phyloP scores from a whole-genome alignment of 2,113 vertebrate genomes.

The Lepisosteus oculatus region DNA sequence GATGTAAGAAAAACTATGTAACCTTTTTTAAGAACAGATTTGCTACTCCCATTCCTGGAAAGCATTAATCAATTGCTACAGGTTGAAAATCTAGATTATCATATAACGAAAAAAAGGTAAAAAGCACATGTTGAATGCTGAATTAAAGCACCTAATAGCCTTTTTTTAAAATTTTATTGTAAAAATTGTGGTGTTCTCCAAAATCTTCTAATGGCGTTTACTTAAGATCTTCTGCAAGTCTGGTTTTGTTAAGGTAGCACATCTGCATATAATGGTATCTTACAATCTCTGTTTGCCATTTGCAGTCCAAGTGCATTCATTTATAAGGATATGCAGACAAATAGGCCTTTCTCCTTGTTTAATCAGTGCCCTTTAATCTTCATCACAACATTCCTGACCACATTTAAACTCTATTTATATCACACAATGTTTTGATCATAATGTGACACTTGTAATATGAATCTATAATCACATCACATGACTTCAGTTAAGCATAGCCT shows the following conservation, averaged over 20 bases:
- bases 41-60: no score
- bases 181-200: not conserved
- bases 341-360: constrained; percentile 28
- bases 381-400: constrained; percentile 40
- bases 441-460: constrained; percentile 27
- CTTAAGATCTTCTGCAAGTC: not conserved
- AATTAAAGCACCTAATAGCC: no score
- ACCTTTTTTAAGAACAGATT: no score
- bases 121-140: no score
- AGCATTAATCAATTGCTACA: no score
- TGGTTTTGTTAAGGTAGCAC: not conserved
- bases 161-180: not conserved
- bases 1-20: no score
- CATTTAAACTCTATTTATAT: constrained; percentile 24
- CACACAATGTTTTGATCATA: constrained; percentile 29
- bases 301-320: not conserved
- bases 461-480: constrained; percentile 31
- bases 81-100: no score
- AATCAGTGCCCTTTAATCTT: constrained; percentile 51
- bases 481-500: not conserved
- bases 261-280: no score
- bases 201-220: not conserved
- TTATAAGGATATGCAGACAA: constrained; percentile 29
- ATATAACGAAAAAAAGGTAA: no score
- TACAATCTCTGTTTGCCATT: no score